Base-by-base conservation (phyloP, 2,797 vertebrate genomes). In the Ctenopoma kingsleyae region DNA sequence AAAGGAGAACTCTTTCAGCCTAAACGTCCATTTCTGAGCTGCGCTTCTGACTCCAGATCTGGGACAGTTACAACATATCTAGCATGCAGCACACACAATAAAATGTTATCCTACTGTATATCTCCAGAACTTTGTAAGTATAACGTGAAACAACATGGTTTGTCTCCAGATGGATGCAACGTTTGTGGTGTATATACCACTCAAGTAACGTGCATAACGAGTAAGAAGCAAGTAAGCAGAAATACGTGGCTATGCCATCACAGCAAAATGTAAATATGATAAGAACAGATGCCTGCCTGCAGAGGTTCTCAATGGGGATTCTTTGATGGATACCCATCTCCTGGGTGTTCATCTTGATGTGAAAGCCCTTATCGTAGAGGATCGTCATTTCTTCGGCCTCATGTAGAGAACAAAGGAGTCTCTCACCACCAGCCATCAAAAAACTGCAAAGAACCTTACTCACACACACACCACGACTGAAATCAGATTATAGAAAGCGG, bases 371-470 rank as follows among this genome's bases (percentile, higher is more conserved):
- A 92, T 94, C 92, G 67, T 86, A 92, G 43, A 90, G 88, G 76
- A 91, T 91, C 82, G 85, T 84, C 40, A 69, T 85, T 78, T 80
- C 73, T 90, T 74, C 12, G 82, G 89, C 85, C 88, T 90, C 93
- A 93, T 63, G 89, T 81, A 74, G 90, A 93, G 89, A 92, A 94
- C 83, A 94, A 93, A 94, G 76, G 81, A 90, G 64, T 89, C 88
- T 73, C 88, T 91, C 71, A 85, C 76, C 82, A 86, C 65, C 82
- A 92, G 71, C 81, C 76, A 86, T 85, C 88, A 90, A 74, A 74
- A 84, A 82, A 66, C 44, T 56, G 38, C 48, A 57, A 19, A 57
- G 65, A 67, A 40, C 30, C 50, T 51, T 27, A 70, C 9, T 53
- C 44, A 27, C 17, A 43, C 67, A 43, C 20, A 59, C 59, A 48